phyloP scores from a whole-genome alignment of 2,888 invertebrate genomes.

The Rhingia campestris region DNA sequence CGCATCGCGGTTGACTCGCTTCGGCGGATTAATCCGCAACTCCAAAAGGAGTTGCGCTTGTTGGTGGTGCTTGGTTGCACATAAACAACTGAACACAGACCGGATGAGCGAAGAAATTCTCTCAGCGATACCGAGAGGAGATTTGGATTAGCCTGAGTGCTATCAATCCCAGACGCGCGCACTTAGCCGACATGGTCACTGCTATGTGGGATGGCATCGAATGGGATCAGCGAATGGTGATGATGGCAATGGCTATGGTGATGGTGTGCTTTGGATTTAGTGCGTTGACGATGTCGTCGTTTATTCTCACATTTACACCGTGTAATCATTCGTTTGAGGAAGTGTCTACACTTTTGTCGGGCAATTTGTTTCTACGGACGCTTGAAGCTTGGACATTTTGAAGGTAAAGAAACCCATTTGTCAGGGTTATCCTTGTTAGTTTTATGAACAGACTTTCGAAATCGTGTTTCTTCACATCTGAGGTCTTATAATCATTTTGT shows the following conservation, averaged over 20 bases:
- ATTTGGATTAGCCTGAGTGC: conserved; percentile 69
- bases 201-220: conserved; percentile 18
- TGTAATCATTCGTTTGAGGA: conserved; percentile 32
- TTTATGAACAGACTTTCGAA: too few species aligned
- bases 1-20: conserved; percentile 18
- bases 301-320: conserved; percentile 52
- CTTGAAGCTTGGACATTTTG: background rate
- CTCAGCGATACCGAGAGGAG: conserved; percentile 53
- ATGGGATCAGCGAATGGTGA: background rate
- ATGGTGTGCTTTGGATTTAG: conserved; percentile 14
- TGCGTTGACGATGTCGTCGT: conserved; percentile 44
- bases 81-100: conserved; percentile 60
- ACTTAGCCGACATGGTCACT: conserved; percentile 62
- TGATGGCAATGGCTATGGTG: background rate
- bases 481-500: too few species aligned
- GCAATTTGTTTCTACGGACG: conserved; percentile 28
- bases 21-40: conserved; percentile 65
- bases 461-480: too few species aligned
- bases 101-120: conserved; percentile 62
- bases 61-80: conserved; percentile 49
- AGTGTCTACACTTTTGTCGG: conserved; percentile 45
- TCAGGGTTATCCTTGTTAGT: too few species aligned
- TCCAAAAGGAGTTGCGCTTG: conserved; percentile 45
- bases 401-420: too few species aligned
- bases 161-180: conserved; percentile 65